Evolutionary conservation across 1,140 invertebrate species (phyloP), one percentile per base, ranked within the genome.

Genomic region (Phenacoccus solenopsis): DNA sequence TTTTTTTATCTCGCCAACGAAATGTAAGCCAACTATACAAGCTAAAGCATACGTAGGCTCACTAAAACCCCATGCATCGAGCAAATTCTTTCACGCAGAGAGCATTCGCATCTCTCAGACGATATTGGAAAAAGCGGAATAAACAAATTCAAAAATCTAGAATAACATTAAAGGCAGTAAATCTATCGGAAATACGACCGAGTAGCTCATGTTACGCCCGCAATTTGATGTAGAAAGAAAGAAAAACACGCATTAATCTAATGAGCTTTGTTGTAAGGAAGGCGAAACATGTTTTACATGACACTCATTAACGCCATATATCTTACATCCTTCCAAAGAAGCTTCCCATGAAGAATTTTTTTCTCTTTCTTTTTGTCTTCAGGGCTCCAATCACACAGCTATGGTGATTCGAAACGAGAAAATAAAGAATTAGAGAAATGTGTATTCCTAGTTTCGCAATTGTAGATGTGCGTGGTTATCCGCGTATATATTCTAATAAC

Each of bases 291-390:
- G 59, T 64, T 64, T 64, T 64, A 64, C 59, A 64, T 64, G 59
- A 64, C 59, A 64, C 59, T 64, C 59, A 64, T 64, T 64, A 64
- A 64, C 59, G 59, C 59, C 59, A 64, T 64, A 64, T 64, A 64
- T 64, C 59, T 64, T 64, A 64, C 59, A 64, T 25, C 22, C 59
- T 25, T 64, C 59, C 59, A 64, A 22, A 20, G 59, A 64, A 64
- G 59, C 38, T 64, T 25, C 59, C 59, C 59, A 64, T 64, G 59
- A 64, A 64, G 59, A 24, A 25, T 9, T 20, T 64, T 64, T 64
- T 27, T 64, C 59, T 24, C 25, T 64, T 27, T 64, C 25, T 64
- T 64, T 24, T 27, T 4, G 25, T 64, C 38, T n/a, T 3, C 38
- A 16, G 38, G 38, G 38, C 38, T 49, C 38, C 38, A 16, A 49